Percentiles rank a stretch among this genome's conserved stretches.
phyloP scores from a whole-genome alignment of 2,888 invertebrate genomes.

The Spilosoma lubricipeda region DNA sequence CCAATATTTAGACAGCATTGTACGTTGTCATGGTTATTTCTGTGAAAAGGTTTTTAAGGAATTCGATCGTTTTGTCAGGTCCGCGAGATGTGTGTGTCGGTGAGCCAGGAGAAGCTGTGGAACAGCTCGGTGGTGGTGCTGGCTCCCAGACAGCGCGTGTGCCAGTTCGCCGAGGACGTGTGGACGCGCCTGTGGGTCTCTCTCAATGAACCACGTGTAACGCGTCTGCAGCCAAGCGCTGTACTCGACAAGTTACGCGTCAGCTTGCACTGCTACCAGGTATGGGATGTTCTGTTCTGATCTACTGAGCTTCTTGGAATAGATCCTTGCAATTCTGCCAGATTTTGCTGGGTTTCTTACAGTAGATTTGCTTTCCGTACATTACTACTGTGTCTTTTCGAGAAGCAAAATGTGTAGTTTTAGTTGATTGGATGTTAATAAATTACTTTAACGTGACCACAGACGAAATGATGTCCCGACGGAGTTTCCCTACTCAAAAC shows the following conservation, averaged over 20 bases:
- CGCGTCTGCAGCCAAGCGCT: conserved; percentile 87
- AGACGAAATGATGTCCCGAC: too few species aligned
- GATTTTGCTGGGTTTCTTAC: too few species aligned
- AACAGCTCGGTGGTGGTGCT: conserved; percentile 93
- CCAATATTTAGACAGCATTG: too few species aligned
- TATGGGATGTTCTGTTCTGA: conserved; percentile 51
- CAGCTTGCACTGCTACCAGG: conserved; percentile 93
- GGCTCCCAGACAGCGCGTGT: conserved; percentile 93
- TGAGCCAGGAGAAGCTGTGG: conserved; percentile 92
- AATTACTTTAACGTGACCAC: too few species aligned
- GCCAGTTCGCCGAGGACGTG: conserved; percentile 93
- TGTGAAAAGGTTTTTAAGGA: background rate
- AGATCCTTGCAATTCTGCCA: too few species aligned
- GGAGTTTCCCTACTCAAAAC: too few species aligned
- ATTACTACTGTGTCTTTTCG: too few species aligned
- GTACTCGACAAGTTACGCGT: conserved; percentile 92
- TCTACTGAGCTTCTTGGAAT: too few species aligned
- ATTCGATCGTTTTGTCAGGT: conserved; percentile 58
- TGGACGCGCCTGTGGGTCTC: conserved; percentile 94
- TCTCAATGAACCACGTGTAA: conserved; percentile 78
- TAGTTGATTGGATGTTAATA: too few species aligned
- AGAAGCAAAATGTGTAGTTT: too few species aligned
- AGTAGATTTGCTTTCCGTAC: too few species aligned
- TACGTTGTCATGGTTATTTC: too few species aligned
- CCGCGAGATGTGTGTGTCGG: conserved; percentile 86